phyloP scores from a whole-genome alignment of 2,797 vertebrate genomes.

The Sebastes elongatus region DNA sequence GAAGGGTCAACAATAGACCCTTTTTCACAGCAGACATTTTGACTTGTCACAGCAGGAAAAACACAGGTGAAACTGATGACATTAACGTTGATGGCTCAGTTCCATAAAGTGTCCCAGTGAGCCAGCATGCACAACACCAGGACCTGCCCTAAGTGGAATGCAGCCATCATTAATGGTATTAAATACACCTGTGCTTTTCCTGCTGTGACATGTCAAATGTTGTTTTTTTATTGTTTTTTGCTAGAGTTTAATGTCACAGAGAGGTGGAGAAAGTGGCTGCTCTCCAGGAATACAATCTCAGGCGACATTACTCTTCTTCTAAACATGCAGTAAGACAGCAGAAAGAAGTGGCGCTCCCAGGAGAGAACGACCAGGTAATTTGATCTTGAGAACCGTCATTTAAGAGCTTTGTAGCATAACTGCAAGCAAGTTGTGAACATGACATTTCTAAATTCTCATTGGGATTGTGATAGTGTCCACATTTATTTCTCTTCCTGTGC shows the following conservation, averaged over 20 bases:
- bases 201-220: too few species aligned
- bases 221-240: background rate
- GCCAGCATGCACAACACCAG: too few species aligned
- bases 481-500: background rate
- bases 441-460: background rate
- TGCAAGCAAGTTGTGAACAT: background rate
- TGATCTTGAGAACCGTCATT: background rate
- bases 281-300: background rate
- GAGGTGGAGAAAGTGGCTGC: background rate
- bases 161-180: too few species aligned
- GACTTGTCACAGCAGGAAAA: too few species aligned
- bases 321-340: background rate
- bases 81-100: too few species aligned
- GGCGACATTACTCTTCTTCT: background rate
- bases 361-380: background rate
- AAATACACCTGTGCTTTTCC: too few species aligned
- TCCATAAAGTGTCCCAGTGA: too few species aligned
- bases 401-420: background rate
- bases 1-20: too few species aligned
- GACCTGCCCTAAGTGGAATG: too few species aligned
- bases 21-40: too few species aligned
- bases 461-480: background rate
- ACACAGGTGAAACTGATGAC: too few species aligned
- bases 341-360: background rate
- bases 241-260: background rate